Evolutionary conservation across 2,888 invertebrate species (phyloP).

Genomic region (Dynastes hyllus): DNA sequence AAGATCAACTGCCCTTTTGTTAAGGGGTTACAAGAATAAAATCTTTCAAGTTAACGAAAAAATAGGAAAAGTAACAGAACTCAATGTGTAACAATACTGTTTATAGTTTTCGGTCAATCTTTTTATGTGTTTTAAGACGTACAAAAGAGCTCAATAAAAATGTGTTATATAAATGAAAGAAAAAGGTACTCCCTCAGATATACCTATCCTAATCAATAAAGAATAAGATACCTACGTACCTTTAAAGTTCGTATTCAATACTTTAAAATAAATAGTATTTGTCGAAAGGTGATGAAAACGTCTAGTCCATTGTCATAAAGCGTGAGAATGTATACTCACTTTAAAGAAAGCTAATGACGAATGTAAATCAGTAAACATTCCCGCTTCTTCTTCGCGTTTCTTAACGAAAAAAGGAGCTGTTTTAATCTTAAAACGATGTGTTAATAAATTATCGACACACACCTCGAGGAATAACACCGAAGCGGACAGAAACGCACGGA

Average conservation of each 20-base stretch:
- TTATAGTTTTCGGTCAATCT: too few species aligned
- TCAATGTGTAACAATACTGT: too few species aligned
- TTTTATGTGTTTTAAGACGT: too few species aligned
- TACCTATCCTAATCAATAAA: not conserved
- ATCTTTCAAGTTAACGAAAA: too few species aligned
- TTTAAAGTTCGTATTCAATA: conserved; percentile 27
- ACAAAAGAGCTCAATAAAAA: too few species aligned
- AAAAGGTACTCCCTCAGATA: not conserved
- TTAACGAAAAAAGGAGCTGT: conserved; percentile 36
- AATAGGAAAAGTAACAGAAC: too few species aligned
- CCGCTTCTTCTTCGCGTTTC: conserved; percentile 35
- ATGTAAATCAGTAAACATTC: conserved; percentile 43
- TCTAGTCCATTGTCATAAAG: conserved; percentile 39
- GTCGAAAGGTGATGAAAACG: conserved; percentile 30
- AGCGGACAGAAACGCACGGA: conserved; percentile 23
- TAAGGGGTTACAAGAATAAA: too few species aligned
- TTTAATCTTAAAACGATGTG: conserved; percentile 47
- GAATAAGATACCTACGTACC: conserved; percentile 7
- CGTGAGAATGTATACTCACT: conserved; percentile 45
- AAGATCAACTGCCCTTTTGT: too few species aligned
- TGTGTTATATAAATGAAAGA: not conserved
- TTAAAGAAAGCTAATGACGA: conserved; percentile 44
- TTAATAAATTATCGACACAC: conserved; percentile 46
- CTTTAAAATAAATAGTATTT: conserved; percentile 37
- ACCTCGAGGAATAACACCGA: conserved; percentile 14